Base-by-base conservation (phyloP, 92 coral and sea anemone genomes). In the Porites evermanni region DNA sequence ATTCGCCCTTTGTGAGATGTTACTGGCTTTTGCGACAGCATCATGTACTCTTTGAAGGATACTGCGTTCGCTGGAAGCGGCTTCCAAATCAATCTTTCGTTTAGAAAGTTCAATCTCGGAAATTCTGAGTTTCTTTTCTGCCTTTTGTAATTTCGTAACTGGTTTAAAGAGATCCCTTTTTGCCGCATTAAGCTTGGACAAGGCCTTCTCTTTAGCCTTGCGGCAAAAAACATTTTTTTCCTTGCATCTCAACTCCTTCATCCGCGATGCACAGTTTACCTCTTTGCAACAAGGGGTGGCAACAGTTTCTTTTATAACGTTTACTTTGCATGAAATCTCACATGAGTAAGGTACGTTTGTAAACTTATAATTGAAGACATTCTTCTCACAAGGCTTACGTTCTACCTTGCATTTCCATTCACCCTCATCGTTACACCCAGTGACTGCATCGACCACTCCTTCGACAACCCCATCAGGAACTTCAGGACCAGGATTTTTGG, bases 271-370 rank as follows among this genome's bases (percentile, higher is more conserved):
- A 44, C 98, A 94, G 51, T 88, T 79, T 9, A 89, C 75, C 20
- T 26, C 65, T 14, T 10, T 17, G 79, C 98, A 94, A 53, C 98
- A 94, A 19, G 91, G 95, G 21, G 90, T 82, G 16, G 85, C 85
- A n/a, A 90, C 66, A 70, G 92, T 86, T 64, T 91, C 90, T 77
- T 86, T 90, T 10, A 82, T n/a, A 12, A 79, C 85, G 74, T 79
- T 74, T n/a, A 84, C 91, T 38, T 92, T 91, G 54, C 98, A 94
- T 18, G 93, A 79, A 19, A 53, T 86, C 53, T 90, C 81, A 79
- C 98, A 94, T 10, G 76, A 14, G 78, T 85, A 94, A 63, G 93
- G 85, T 29, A 84, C 78, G 47, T 64, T 51, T 26, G 29, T 71
- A 19, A 81, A 84, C 73, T 54, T 86, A 67, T 92, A 94, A 58